Evolutionary conservation across 2,113 vertebrate species (phyloP).

Genomic region (Smithornis capensis): DNA sequence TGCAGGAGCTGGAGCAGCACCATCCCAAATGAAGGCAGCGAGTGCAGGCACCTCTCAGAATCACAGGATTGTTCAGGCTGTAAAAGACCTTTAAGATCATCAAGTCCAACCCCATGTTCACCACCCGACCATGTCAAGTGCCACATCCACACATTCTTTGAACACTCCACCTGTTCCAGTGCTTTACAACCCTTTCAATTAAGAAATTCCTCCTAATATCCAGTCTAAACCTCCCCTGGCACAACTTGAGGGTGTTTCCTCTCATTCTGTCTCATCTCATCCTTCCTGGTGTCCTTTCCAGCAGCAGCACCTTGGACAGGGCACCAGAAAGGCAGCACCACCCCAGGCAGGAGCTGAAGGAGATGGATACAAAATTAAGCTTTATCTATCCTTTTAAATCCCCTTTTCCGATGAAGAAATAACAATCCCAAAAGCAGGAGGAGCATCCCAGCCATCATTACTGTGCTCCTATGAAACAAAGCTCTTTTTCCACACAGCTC

Average conservation of each 20-base stretch:
- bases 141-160: background rate
- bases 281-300: background rate
- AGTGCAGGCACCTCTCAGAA: too few relatives aligned
- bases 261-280: background rate
- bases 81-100: background rate
- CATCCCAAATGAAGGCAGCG: rapidly evolving
- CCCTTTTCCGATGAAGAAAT: background rate
- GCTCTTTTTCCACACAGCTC: background rate
- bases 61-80: background rate
- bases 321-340: background rate
- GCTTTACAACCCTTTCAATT: background rate
- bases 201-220: background rate
- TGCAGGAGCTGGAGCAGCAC: background rate
- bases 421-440: background rate
- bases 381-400: background rate
- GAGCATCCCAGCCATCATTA: background rate
- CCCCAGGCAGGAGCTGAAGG: background rate
- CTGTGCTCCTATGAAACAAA: background rate
- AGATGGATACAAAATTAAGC: background rate
- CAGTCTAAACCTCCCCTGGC: background rate
- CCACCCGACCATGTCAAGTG: background rate
- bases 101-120: background rate
- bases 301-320: background rate
- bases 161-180: background rate
- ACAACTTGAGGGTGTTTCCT: background rate